These are phyloP conservation scores for Nyctereutes procyonoides DNA, from an alignment of 2,113 vertebrate species.

Conservation along the genomic window DNA sequence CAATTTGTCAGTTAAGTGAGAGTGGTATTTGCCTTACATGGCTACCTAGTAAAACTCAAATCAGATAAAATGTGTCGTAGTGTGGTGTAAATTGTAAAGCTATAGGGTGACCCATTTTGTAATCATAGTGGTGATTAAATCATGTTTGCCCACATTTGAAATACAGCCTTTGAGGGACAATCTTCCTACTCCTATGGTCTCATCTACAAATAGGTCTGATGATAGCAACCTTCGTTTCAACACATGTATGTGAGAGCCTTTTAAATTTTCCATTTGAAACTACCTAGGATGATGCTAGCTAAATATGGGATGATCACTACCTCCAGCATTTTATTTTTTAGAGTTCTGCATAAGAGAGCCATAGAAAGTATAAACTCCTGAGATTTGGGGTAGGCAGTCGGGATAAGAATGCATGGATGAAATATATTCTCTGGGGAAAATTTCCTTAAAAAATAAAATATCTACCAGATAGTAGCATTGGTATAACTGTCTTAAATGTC, in stretches of 20 bases:
- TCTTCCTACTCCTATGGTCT: background rate
- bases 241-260: background rate
- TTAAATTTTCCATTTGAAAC: background rate
- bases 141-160: background rate
- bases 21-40: background rate
- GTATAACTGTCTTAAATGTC: background rate
- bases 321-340: background rate
- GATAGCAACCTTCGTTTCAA: background rate
- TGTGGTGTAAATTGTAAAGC: background rate
- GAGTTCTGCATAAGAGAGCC: background rate
- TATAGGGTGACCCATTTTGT: background rate
- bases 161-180: background rate
- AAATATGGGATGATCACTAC: background rate
- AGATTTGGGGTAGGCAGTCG: background rate
- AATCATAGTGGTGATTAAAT: background rate
- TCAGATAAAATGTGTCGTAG: background rate
- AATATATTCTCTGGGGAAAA: background rate
- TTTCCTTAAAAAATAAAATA: slow-evolving; percentile 46
- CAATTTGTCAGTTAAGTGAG: background rate
- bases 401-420: background rate
- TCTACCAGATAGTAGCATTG: background rate
- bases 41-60: background rate
- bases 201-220: background rate
- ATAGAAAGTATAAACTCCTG: background rate
- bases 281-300: background rate